Conservation (phyloP, 2,888 invertebrate genomes). For the Fabriciana adippe region DNA sequence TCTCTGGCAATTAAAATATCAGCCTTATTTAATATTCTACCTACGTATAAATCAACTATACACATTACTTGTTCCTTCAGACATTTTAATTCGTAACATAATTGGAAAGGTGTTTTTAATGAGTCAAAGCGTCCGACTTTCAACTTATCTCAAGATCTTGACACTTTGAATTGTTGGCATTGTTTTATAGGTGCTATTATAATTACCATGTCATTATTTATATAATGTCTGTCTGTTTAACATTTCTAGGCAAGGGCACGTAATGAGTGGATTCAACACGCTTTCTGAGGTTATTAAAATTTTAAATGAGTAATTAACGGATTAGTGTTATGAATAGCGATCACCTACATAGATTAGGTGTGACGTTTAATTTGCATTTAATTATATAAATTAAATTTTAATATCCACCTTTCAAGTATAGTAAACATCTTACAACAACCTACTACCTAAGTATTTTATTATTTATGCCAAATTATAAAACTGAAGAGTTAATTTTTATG, state of each 20-base stretch:
- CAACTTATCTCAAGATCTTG: conserved; percentile 35
- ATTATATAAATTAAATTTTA: conserved; percentile 22
- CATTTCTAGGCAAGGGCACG: conserved; percentile 33
- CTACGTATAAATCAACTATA: background rate
- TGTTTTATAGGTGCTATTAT: conserved; percentile 25
- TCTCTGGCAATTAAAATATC: too few relatives aligned
- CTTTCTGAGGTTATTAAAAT: conserved; percentile 35
- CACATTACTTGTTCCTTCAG: conserved; percentile 13
- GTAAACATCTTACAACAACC: too few relatives aligned
- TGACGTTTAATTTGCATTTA: conserved; percentile 29
- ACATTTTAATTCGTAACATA: conserved; percentile 17
- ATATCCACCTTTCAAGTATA: conserved; percentile 13
- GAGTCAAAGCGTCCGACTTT: conserved; percentile 26
- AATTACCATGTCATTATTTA: conserved; percentile 13
- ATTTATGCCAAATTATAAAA: too few relatives aligned
- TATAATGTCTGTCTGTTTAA: conserved; percentile 26
- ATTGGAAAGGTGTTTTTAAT: conserved; percentile 27
- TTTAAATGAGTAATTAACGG: conserved; percentile 36
- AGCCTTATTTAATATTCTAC: background rate
- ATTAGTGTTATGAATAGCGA: conserved; percentile 32
- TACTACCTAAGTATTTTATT: too few relatives aligned
- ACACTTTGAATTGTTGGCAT: conserved; percentile 30
- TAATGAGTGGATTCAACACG: conserved; percentile 35
- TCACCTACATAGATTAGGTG: conserved; percentile 30
- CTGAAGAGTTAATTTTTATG: too few relatives aligned